Evolutionary conservation across 2,888 invertebrate genomes (phyloP).

Genomic region (Parthenolecanium corni): DNA sequence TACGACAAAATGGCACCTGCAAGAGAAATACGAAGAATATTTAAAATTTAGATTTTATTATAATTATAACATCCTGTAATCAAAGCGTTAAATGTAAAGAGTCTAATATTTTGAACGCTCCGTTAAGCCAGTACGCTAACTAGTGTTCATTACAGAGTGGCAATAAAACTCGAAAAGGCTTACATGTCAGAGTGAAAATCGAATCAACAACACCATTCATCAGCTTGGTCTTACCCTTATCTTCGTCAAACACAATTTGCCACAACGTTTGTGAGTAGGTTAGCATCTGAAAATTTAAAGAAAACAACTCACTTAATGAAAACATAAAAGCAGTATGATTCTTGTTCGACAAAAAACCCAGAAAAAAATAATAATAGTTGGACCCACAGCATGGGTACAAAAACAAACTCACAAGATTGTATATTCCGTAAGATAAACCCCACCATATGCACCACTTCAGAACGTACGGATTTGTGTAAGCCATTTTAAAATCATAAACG

Average conservation of each 20-base stretch:
- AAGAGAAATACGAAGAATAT: conserved; percentile 6
- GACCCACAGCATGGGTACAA: background rate
- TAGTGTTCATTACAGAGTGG: no score
- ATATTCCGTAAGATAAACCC: conserved; percentile 43
- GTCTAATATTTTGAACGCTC: no score
- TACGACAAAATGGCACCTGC: conserved; percentile 31
- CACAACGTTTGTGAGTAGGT: conserved; percentile 31
- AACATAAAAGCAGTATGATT: no score
- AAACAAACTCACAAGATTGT: conserved; percentile 37
- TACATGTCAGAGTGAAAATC: conserved; percentile 29
- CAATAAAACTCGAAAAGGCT: no score
- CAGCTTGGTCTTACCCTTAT: conserved; percentile 20
- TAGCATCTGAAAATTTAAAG: conserved; percentile 25
- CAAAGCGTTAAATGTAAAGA: no score
- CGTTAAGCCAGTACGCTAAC: no score
- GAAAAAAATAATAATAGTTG: background rate
- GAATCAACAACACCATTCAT: conserved; percentile 31
- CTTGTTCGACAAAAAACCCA: no score
- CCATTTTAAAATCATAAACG: conserved; percentile 36
- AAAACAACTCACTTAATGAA: no score
- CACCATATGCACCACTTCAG: conserved; percentile 46
- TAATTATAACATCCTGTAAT: no score
- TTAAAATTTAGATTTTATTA: no score
- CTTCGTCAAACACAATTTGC: conserved; percentile 25
- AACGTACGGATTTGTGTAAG: conserved; percentile 38